A percentile compares a stretch with the other conserved stretches of the same genome.
These are phyloP conservation scores for Syrrhaptes paradoxus DNA, from an alignment of 2,113 vertebrate species.

Conservation along the genomic window DNA sequence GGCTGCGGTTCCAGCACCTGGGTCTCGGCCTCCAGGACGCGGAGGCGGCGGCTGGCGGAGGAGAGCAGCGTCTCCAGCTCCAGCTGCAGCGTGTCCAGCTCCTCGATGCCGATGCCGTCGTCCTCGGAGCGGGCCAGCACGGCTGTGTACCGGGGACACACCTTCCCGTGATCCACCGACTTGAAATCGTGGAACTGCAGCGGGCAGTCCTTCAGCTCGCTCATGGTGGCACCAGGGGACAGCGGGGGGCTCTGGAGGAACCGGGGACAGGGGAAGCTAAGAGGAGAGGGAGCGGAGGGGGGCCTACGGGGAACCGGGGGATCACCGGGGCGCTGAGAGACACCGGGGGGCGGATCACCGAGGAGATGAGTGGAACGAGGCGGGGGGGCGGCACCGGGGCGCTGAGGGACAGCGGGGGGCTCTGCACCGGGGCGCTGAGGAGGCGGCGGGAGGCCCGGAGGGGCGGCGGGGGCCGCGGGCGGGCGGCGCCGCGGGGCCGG, in stretches of 20 bases:
- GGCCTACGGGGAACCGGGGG: neutral
- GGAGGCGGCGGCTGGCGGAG: slow-evolving; percentile 91
- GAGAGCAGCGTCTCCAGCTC: slow-evolving; percentile 96
- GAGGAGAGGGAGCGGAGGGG: neutral
- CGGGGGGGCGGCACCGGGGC: neutral
- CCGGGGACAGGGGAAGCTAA: neutral
- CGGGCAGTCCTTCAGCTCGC: slow-evolving; percentile 96
- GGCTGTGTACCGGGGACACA: slow-evolving; percentile 95
- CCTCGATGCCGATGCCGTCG: slow-evolving; percentile 97
- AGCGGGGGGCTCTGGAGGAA: neutral
- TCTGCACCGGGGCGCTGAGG: neutral
- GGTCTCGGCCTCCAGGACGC: slow-evolving; percentile 94
- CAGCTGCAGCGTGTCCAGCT: slow-evolving; percentile 96
- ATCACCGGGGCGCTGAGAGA: neutral
- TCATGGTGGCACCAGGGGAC: slow-evolving; percentile 76
- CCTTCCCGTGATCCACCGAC: slow-evolving; percentile 94
- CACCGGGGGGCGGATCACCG: neutral
- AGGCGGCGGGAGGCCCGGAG: too few species aligned
- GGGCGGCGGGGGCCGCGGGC: too few species aligned
- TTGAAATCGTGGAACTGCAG: slow-evolving; percentile 99
- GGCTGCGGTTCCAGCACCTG: slow-evolving; percentile 78
- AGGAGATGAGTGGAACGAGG: neutral
- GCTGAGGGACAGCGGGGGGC: neutral
- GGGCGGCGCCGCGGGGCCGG: neutral
- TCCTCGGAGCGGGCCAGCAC: slow-evolving; percentile 95